Evolutionary conservation across 1,140 invertebrate species (phyloP).

Genomic region (Diploscapter pachys): DNA sequence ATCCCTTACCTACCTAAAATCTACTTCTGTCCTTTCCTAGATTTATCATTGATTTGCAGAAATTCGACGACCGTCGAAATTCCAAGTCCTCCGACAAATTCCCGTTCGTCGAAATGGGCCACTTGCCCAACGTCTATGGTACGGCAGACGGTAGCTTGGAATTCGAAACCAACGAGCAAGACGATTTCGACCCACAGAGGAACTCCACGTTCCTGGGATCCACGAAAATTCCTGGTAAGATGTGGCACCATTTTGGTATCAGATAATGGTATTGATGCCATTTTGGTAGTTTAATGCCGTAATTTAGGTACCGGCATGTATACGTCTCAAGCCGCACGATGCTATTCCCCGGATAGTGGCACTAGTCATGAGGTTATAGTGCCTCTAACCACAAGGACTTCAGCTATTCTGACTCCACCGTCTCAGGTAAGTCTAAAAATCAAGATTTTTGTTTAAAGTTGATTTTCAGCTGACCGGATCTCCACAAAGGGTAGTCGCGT

Average conservation of each 20-base stretch:
- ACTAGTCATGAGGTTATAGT: slow-evolving; percentile 31
- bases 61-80: slow-evolving; percentile 13
- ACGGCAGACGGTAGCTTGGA: slow-evolving; percentile 25
- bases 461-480: slow-evolving; percentile 28
- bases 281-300: background rate
- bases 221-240: slow-evolving; percentile 7
- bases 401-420: slow-evolving; percentile 12
- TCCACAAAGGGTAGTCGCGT: slow-evolving; percentile 25
- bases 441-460: background rate
- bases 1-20: no score
- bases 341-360: slow-evolving; percentile 29
- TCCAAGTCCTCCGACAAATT: slow-evolving; percentile 22
- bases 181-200: background rate
- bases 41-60: background rate
- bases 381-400: slow-evolving; percentile 9
- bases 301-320: slow-evolving; percentile 9
- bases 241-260: background rate
- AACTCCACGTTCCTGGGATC: slow-evolving; percentile 20
- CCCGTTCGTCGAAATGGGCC: slow-evolving; percentile 17
- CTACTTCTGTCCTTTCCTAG: no score
- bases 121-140: slow-evolving; percentile 25
- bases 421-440: slow-evolving; percentile 6
- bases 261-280: no score
- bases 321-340: slow-evolving; percentile 17
- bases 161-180: background rate